Conservation (phyloP, 2,113 vertebrate genomes). For the Sinocyclocheilus anophthalmus region DNA sequence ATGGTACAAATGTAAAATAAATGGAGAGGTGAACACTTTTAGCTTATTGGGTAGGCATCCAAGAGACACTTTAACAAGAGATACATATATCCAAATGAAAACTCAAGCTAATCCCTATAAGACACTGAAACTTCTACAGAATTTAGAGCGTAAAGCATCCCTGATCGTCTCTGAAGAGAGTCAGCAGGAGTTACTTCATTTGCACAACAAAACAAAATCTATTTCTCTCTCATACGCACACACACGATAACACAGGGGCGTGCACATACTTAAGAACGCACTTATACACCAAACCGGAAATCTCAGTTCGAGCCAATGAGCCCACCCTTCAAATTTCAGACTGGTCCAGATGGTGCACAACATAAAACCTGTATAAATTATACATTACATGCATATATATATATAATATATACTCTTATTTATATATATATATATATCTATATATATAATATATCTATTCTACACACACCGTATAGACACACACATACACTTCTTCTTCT, state of each 20-base stretch:
- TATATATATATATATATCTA: too few relatives aligned
- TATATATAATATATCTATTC: too few relatives aligned
- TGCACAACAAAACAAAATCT: constrained; percentile 37
- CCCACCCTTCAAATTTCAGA: constrained; percentile 55
- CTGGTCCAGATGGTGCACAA: constrained; percentile 29
- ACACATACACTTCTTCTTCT: too few relatives aligned
- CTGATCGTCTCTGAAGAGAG: constrained; percentile 22
- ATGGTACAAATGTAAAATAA: not conserved
- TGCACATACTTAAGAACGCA: not conserved
- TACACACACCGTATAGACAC: too few relatives aligned
- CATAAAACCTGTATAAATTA: too few relatives aligned
- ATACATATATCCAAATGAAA: not conserved
- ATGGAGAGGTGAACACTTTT: not conserved
- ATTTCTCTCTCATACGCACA: constrained; percentile 15
- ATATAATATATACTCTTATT: too few relatives aligned
- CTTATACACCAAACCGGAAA: constrained; percentile 48
- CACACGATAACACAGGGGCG: constrained; percentile 7
- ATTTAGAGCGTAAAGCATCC: not conserved
- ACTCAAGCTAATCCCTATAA: not conserved
- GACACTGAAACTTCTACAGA: not conserved
- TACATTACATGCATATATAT: not conserved
- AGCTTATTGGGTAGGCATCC: not conserved
- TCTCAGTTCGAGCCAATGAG: constrained; percentile 32
- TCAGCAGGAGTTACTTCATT: constrained; percentile 37
- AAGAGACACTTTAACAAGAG: constrained; percentile 2